These are phyloP conservation scores for Hydrotaea diabolus DNA, from an alignment of 2,888 invertebrate genomes.

Conservation along the genomic window DNA sequence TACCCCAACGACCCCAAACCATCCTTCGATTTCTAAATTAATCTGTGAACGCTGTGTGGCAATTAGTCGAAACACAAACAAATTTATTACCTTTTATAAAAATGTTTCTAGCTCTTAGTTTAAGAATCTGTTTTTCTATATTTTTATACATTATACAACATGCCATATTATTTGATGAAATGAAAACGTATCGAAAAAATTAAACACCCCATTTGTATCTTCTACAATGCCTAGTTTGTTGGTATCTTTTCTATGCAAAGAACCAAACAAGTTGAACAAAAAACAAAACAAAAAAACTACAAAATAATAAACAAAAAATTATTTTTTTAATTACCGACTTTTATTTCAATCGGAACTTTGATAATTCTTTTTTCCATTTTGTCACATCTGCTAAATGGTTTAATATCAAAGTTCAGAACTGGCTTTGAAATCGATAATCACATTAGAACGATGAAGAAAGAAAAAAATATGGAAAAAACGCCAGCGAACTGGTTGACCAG, in stretches of 20 bases:
- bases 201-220: conserved; percentile 28
- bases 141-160: conserved; percentile 26
- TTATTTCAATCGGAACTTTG: too few relatives aligned
- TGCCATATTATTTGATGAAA: conserved; percentile 45
- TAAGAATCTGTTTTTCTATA: conserved; percentile 69
- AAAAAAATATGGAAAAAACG: neutral
- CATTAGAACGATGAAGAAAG: neutral
- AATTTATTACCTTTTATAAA: conserved; percentile 41
- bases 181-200: conserved; percentile 40
- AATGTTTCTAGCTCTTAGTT: conserved; percentile 69
- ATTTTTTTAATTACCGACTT: conserved; percentile 30
- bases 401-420: conserved; percentile 56
- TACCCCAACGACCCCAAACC: conserved; percentile 78
- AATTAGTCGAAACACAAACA: conserved; percentile 49
- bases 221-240: conserved; percentile 39
- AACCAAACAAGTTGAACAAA: conserved; percentile 56
- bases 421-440: too few relatives aligned
- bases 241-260: conserved; percentile 71
- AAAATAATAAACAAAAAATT: conserved; percentile 45
- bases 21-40: conserved; percentile 74
- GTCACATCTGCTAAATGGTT: neutral
- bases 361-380: neutral
- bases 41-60: conserved; percentile 25
- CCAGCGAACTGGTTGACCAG: neutral
- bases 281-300: conserved; percentile 30